Conservation (phyloP, 2,797 vertebrate genomes). For the Sebastes trivittatus region DNA sequence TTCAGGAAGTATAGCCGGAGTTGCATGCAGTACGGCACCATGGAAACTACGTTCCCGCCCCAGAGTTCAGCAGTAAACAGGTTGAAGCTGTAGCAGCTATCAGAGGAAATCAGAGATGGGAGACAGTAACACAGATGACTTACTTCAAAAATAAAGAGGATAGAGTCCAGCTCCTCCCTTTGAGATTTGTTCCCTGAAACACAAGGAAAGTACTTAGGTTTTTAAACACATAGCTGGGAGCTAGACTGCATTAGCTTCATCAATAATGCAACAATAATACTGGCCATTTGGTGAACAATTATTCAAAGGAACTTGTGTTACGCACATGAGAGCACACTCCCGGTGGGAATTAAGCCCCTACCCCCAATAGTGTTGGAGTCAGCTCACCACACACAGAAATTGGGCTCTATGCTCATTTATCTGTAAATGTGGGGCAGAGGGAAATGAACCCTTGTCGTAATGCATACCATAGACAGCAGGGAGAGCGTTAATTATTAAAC, state of each 20-base stretch:
- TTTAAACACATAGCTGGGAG: slow-evolving; percentile 40
- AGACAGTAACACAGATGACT: slow-evolving; percentile 74
- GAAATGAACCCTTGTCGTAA: neutral
- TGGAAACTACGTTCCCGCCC: slow-evolving; percentile 48
- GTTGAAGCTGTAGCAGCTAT: slow-evolving; percentile 14
- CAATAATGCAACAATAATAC: slow-evolving; percentile 45
- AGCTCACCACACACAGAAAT: neutral
- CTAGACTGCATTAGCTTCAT: slow-evolving; percentile 26
- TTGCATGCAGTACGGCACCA: slow-evolving; percentile 27
- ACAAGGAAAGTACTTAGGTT: slow-evolving; percentile 42
- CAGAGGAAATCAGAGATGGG: slow-evolving; percentile 15
- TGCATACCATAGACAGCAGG: neutral
- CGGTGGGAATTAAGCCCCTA: slow-evolving; percentile 1
- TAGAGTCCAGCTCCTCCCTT: slow-evolving; percentile 99
- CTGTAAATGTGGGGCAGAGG: neutral
- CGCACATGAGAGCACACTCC: slow-evolving; percentile 15
- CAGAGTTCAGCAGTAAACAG: slow-evolving; percentile 48
- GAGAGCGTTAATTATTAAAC: slow-evolving; percentile 53
- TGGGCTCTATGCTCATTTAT: neutral
- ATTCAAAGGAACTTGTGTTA: slow-evolving; percentile 16
- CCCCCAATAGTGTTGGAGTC: neutral
- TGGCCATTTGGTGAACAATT: slow-evolving; percentile 14
- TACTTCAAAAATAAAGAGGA: slow-evolving; percentile 99
- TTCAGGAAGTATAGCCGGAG: slow-evolving; percentile 31
- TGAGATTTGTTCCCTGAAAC: slow-evolving; percentile 98